phyloP scores from a whole-genome alignment of 2,113 vertebrate species.

The Atrichornis clamosus region DNA sequence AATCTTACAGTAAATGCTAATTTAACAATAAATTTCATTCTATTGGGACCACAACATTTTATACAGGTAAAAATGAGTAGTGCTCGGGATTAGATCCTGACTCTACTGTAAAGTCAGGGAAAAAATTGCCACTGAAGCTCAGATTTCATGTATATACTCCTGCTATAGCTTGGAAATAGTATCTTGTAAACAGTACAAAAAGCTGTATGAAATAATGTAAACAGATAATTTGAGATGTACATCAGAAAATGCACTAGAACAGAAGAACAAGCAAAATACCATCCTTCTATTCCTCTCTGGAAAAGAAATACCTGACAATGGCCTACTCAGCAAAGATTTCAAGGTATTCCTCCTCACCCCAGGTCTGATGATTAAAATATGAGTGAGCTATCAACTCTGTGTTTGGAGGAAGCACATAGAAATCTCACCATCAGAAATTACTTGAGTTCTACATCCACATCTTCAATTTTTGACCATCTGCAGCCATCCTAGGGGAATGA shows the following conservation, averaged over 20 bases:
- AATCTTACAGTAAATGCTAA: conserved; percentile 22
- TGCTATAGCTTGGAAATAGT: background rate
- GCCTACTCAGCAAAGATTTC: background rate
- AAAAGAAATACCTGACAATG: background rate
- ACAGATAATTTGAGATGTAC: background rate
- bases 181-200: background rate
- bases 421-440: background rate
- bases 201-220: background rate
- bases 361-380: background rate
- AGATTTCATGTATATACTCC: background rate
- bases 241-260: background rate
- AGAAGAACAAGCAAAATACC: background rate
- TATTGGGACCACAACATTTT: background rate
- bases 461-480: background rate
- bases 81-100: background rate
- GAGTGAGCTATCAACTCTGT: background rate
- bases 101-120: background rate
- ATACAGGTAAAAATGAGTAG: background rate
- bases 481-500: background rate
- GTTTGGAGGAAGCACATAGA: background rate
- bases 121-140: background rate
- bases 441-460: background rate
- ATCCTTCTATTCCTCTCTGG: background rate
- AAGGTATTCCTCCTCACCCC: background rate
- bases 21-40: background rate